Conservation (phyloP, 2,888 invertebrate genomes). For the Microplitis deprimator region DNA sequence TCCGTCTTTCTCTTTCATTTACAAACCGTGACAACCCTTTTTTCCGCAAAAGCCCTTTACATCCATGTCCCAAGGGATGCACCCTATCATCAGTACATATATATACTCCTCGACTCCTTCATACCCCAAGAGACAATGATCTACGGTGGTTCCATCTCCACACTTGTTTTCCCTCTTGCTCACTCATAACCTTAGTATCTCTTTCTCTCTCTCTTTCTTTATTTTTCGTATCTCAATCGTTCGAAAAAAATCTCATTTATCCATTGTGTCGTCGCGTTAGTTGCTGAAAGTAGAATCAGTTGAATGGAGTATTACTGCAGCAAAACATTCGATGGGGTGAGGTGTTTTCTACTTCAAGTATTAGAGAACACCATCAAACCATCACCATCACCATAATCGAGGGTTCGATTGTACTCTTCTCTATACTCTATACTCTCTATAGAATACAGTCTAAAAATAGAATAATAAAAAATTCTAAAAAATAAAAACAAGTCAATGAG, state of each 20-base stretch:
- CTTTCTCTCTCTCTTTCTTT: constrained; percentile 21
- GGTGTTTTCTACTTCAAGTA: constrained; percentile 4
- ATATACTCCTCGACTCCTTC: constrained; percentile 2
- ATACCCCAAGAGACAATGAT: constrained; percentile 62
- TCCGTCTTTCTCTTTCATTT: constrained; percentile 64
- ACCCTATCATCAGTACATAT: constrained; percentile 67
- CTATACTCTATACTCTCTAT: not conserved
- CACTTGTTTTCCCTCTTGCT: constrained; percentile 43
- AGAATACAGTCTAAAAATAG: constrained; percentile 22
- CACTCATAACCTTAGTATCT: constrained; percentile 37
- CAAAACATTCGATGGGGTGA: constrained; percentile 3
- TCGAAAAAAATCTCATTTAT: constrained; percentile 70
- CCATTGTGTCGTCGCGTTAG: constrained; percentile 65
- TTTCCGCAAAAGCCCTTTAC: constrained; percentile 41
- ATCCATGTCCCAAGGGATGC: constrained; percentile 59
- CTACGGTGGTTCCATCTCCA: constrained; percentile 51
- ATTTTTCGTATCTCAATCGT: constrained; percentile 66
- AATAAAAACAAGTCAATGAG: constrained; percentile 24
- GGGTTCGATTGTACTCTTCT: constrained; percentile 25
- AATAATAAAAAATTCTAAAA: constrained; percentile 17
- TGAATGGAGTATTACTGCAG: constrained; percentile 28
- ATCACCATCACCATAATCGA: constrained; percentile 22
- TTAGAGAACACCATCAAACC: constrained; percentile 1
- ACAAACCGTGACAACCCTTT: constrained; percentile 51
- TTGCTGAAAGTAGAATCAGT: constrained; percentile 46